Evolutionary conservation across 2,797 vertebrate genomes (phyloP), one percentile per base, ranked within the genome.

Genomic region (Cryptoblepharus egeriae): DNA sequence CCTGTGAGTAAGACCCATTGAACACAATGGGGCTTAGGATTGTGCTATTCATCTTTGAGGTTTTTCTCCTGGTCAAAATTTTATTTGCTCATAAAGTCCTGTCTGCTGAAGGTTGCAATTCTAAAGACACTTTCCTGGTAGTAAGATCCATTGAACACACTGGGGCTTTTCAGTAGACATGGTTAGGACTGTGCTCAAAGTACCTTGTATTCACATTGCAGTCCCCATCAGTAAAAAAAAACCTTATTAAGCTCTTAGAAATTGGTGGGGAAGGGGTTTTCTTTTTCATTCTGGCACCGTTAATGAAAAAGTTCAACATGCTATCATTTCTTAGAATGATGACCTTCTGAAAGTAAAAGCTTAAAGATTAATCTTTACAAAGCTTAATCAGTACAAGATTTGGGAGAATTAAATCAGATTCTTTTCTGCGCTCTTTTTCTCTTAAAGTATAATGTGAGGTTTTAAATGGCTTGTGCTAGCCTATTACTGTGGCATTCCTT

Each of bases 301-400:
- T 84, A 69, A 63, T 87, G 72, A 83, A 88, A 79, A 88, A 88
- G 45, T 80, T 88, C 72, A 69, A 76, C 84, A 84, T 89, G 37
- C 28, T 81, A 82, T 80, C 0, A 0, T 83, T 89, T 75, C 79
- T 78, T 63, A 84, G 83, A 89, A 85, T 68, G 67, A 22, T 77
- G 79, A 87, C 79, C 24, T 52, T 42, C 32, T 85, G 77, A 81
- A 32, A 77, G 30, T 81, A 88, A 82, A 0, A 2, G 86, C 67
- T 55, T 79, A 87, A 65, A 89, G 79, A 87, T 87, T 89, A 89
- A 85, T 90, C 52, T 83, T 73, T 77, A 77, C 82, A 20, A 91
- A 77, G 5, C 3, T 77, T 91, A 88, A 88, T 90, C 78, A 55
- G 26, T 60, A 70, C 64, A 91, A 64, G 73, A 65, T 90, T 87